Conservation (phyloP, 2,113 vertebrate genomes). For the Brachypteracias leptosomus region DNA sequence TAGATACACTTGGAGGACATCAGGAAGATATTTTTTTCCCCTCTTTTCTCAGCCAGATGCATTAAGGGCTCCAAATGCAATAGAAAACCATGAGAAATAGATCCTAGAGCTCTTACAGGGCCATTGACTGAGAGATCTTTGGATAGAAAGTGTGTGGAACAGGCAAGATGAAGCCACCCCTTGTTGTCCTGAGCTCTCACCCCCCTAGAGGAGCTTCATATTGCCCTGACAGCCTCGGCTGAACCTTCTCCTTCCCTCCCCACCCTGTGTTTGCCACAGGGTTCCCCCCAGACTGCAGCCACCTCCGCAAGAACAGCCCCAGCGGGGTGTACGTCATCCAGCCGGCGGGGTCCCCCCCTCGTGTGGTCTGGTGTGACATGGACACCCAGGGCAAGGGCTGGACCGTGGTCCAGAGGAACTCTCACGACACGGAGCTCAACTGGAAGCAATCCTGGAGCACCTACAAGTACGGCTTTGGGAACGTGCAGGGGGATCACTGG, state of each 20-base stretch:
- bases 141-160: not conserved
- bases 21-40: not conserved
- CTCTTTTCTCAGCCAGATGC: not conserved
- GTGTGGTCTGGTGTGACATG: conserved; percentile 69
- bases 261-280: not conserved
- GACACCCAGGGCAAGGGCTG: conserved; percentile 65
- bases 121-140: not conserved
- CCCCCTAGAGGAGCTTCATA: not conserved
- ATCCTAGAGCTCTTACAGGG: not conserved
- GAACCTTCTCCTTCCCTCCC: not conserved
- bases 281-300: conserved; percentile 65
- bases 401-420: conserved; percentile 64
- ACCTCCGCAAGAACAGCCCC: not conserved
- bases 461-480: conserved; percentile 67
- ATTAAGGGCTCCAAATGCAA: not conserved
- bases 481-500: conserved; percentile 55
- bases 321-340: conserved; percentile 61
- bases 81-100: not conserved
- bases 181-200: not conserved
- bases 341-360: not conserved
- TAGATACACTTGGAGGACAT: not conserved
- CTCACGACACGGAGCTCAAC: not conserved
- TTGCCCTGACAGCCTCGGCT: not conserved
- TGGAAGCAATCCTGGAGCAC: conserved; percentile 69
- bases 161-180: not conserved